Conservation (phyloP, 1,140 invertebrate species). For the Linepithema humile region DNA sequence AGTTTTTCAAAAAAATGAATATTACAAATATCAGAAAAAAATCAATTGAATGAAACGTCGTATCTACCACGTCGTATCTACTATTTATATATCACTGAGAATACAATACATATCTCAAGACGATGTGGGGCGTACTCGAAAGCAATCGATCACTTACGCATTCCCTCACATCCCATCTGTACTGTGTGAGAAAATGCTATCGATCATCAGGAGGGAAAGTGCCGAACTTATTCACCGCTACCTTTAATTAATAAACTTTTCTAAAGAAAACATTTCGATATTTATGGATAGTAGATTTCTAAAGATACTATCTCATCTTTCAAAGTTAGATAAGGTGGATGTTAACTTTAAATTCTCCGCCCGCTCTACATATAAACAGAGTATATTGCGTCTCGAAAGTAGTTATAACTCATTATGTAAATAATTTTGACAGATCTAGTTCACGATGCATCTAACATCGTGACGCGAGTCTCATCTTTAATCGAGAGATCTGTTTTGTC, state of each 20-base stretch:
- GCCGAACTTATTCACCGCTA: background rate
- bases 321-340: background rate
- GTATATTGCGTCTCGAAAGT: background rate
- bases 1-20: background rate
- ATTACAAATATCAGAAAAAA: background rate
- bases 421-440: background rate
- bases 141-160: background rate
- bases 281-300: background rate
- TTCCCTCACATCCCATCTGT: background rate
- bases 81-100: background rate
- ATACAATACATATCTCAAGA: background rate
- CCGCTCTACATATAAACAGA: background rate
- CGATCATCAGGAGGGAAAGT: background rate
- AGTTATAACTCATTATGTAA: background rate
- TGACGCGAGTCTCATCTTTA: slow-evolving; percentile 2
- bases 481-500: background rate
- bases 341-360: background rate
- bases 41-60: no score
- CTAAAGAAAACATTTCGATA: background rate
- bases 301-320: background rate
- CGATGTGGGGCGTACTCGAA: background rate
- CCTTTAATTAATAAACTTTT: background rate
- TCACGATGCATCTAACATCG: background rate
- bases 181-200: background rate
- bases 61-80: no score